These are phyloP conservation scores for Paramormyrops hopkinsi DNA, from an alignment of 2,797 vertebrate species.

Conservation along the genomic window DNA sequence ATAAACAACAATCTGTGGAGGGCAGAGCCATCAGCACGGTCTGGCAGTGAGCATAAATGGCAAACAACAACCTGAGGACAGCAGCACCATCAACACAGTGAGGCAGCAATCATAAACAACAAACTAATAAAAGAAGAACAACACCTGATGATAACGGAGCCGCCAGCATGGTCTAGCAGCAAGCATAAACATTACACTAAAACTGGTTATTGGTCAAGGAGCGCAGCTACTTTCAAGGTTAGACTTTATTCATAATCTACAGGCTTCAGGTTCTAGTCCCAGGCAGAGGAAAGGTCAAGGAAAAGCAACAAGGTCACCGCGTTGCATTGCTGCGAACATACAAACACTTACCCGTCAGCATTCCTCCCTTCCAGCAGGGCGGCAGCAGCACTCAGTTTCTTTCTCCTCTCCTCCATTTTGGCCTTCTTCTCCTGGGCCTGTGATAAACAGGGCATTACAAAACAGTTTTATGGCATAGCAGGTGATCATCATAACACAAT, in stretches of 20 bases:
- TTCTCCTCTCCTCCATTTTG: conserved; percentile 79
- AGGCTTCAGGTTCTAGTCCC: neutral
- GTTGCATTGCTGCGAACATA: neutral
- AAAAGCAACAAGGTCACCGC: neutral
- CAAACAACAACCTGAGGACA: conserved; percentile 22
- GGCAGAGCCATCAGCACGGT: no score
- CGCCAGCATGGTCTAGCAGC: neutral
- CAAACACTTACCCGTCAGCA: conserved; percentile 81
- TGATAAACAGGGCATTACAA: neutral
- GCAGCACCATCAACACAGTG: conserved; percentile 15
- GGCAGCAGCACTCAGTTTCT: conserved; percentile 70
- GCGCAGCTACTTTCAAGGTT: neutral
- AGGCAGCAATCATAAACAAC: neutral
- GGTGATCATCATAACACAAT: neutral
- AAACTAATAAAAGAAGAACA: neutral
- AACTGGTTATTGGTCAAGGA: neutral
- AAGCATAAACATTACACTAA: neutral
- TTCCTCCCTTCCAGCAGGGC: conserved; percentile 73
- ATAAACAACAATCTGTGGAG: no score
- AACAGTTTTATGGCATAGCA: neutral
- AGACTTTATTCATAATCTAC: neutral
- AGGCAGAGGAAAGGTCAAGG: neutral
- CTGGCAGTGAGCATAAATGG: neutral
- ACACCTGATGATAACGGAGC: conserved; percentile 33
- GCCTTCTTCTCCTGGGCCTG: conserved; percentile 76